A percentile compares a stretch with the other conserved stretches of the same genome.
phyloP scores from a whole-genome alignment of 2,113 vertebrate species.

The Myiopsitta monachus region DNA sequence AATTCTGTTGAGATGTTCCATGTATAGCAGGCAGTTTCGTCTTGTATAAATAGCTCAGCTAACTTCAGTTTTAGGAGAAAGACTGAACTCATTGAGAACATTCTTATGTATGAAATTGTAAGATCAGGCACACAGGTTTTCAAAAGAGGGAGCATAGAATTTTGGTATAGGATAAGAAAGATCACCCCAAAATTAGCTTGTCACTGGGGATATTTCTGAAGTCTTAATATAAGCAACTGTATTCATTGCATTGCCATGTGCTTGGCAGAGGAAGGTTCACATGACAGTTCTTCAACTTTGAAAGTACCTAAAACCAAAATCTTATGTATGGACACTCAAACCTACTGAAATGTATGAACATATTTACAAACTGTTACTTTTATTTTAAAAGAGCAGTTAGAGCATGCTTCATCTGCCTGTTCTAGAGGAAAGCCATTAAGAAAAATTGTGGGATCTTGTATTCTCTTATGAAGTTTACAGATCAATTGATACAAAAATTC shows the following conservation, averaged over 20 bases:
- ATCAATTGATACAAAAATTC: background rate
- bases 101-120: background rate
- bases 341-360: background rate
- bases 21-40: background rate
- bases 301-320: background rate
- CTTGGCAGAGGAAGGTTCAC: background rate
- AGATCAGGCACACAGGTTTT: background rate
- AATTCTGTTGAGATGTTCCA: background rate
- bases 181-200: background rate
- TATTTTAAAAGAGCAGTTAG: background rate
- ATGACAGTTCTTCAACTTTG: background rate
- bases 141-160: background rate
- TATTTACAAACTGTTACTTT: background rate
- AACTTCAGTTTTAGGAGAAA: background rate
- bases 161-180: background rate
- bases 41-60: background rate
- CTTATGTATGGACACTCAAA: background rate
- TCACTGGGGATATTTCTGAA: background rate
- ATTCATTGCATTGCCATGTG: background rate
- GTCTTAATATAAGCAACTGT: background rate
- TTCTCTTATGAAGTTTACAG: background rate
- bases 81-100: background rate
- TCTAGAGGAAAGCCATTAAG: background rate
- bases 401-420: background rate
- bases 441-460: background rate